Base-by-base conservation (phyloP, 1,140 invertebrate species). In the Heliconius nattereri region DNA sequence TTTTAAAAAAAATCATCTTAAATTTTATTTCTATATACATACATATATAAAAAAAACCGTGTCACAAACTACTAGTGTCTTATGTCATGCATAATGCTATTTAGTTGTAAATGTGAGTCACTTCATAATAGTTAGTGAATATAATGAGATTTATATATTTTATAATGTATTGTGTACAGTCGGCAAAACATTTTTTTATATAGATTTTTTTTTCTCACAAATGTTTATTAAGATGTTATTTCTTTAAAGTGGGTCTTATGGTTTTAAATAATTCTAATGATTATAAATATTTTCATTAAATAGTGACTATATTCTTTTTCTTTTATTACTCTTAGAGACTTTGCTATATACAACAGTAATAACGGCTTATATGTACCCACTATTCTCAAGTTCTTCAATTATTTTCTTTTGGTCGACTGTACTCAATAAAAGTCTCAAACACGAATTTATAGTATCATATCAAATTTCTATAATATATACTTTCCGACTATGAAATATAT, bases 361-460 rank as follows among this genome's bases (percentile, higher is more conserved):
- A 37, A 72, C 2, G 5, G 13, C 19, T 52, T 52, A 16, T 20
- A 7, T 52, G 7, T 52, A 52, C 19, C 49, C 19, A 52, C 19
- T 52, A 19, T 20, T 45, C 11, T 45, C 40, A 72, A 35, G 26
- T 73, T 9, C 35, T 72, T n/a, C 23, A 9, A 57, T 23, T 26
- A 7, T 73, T 26, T 29, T 80, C 71, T 79, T 78, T 40, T 75
- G 23, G 60, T 80, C 23, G 83, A 74, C 74, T 84, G 75, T 81
- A 77, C 60, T 82, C 73, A 74, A 80, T 13, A 60, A 81, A 74
- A 70, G 78, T 85, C 82, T 76, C 84, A 84, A 82, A 83, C 84
- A 85, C 90, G 90, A 91, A 91, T 91, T 91, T 90, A 91, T 83
- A 85, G 84, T 86, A 78, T 90, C 89, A 91, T 91, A 91, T 91